These are phyloP conservation scores for Macheiramphus alcinus DNA, from an alignment of 2,113 vertebrate species.

Conservation along the genomic window DNA sequence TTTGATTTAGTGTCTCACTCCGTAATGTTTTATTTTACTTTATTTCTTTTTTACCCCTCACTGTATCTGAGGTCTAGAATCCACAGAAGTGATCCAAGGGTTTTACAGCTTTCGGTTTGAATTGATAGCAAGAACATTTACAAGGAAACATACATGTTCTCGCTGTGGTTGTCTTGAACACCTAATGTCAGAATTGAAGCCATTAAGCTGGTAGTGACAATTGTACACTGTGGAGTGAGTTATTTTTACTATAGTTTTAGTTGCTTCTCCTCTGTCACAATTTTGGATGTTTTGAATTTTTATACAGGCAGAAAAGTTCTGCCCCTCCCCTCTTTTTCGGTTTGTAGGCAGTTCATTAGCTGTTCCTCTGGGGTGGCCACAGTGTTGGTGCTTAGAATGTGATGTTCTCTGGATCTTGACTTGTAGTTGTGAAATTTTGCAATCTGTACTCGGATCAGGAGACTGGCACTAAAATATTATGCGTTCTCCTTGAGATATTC, in stretches of 20 bases:
- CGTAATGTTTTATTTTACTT: neutral
- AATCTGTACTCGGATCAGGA: accelerated
- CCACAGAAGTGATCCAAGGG: neutral
- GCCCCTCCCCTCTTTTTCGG: accelerated
- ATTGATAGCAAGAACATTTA: neutral
- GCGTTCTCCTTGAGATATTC: neutral
- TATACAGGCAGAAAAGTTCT: neutral
- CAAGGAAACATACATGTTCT: neutral
- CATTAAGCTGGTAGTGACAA: neutral
- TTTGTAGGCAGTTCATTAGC: neutral
- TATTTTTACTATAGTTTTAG: neutral
- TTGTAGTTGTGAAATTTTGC: neutral
- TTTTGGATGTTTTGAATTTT: neutral
- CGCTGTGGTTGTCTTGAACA: accelerated
- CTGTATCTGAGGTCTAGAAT: neutral
- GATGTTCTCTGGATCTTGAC: neutral
- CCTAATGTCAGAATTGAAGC: neutral
- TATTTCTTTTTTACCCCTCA: neutral
- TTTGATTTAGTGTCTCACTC: neutral
- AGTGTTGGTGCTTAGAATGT: neutral
- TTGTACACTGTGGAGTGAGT: neutral
- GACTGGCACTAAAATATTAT: neutral
- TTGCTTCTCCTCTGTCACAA: neutral
- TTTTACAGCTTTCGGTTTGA: neutral
- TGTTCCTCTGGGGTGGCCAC: neutral